These are phyloP conservation scores for Hippopotamyrus pictus DNA, from an alignment of 2,797 vertebrate genomes.

Conservation along the genomic window DNA sequence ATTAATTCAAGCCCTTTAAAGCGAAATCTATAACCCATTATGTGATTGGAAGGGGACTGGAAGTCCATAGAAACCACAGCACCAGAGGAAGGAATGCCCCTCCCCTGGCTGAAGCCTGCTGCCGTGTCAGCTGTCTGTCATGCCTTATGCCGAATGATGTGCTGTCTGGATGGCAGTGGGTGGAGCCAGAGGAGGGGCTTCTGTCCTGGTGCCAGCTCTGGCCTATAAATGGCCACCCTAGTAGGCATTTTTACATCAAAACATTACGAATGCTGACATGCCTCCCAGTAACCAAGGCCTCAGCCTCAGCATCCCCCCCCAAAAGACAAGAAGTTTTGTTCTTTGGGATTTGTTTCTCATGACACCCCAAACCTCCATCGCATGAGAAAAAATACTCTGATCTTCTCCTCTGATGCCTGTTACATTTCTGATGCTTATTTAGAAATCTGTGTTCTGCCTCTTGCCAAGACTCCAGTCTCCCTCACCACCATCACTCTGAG, in stretches of 20 bases:
- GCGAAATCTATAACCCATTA: not conserved
- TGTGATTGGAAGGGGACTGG: not conserved
- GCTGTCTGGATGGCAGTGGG: not conserved
- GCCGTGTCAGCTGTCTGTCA: not conserved
- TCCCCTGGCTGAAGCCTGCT: not conserved
- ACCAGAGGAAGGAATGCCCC: too few relatives aligned
- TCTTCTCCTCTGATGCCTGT: not conserved
- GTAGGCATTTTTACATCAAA: not conserved
- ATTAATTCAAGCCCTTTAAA: not conserved
- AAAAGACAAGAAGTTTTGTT: not conserved
- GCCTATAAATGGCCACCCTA: not conserved
- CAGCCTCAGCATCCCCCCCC: not conserved
- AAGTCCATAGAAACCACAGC: not conserved
- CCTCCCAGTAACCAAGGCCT: not conserved
- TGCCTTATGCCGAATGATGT: not conserved
- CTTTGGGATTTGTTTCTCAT: not conserved
- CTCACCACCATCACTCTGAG: not conserved
- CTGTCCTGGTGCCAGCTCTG: not conserved
- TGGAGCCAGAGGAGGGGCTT: not conserved
- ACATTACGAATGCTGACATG: not conserved
- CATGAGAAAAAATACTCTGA: not conserved
- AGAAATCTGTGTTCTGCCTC: conserved; percentile 2
- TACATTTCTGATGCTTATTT: conserved; percentile 18
- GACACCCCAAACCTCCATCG: not conserved
- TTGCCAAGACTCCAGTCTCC: not conserved